These are phyloP conservation scores for Panzeria rudis DNA, from an alignment of 2,888 invertebrate genomes.

Conservation along the genomic window DNA sequence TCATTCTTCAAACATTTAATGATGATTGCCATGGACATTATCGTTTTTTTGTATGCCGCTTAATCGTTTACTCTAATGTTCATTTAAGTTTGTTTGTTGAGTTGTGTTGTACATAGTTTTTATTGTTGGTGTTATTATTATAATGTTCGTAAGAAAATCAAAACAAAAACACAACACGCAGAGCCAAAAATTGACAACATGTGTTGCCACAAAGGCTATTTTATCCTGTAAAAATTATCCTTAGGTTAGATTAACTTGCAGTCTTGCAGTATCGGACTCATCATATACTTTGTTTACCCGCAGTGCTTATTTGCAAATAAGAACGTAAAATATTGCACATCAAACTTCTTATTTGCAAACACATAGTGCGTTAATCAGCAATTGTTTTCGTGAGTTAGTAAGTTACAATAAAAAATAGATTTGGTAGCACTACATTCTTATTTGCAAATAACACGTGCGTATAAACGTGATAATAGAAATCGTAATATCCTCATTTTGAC, in stretches of 20 bases:
- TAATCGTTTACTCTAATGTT: constrained; percentile 79
- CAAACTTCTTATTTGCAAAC: too few relatives aligned
- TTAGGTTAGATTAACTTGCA: not conserved
- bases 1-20: constrained; percentile 70
- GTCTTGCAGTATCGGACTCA: too few relatives aligned
- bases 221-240: not conserved
- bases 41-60: constrained; percentile 78
- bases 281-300: too few relatives aligned
- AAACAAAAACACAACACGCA: constrained; percentile 42
- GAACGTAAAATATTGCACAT: too few relatives aligned
- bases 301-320: too few relatives aligned
- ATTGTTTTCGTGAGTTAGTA: too few relatives aligned
- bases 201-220: not conserved
- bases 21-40: constrained; percentile 80
- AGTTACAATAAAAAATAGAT: too few relatives aligned
- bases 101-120: constrained; percentile 28
- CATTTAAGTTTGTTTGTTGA: constrained; percentile 76
- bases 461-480: too few relatives aligned
- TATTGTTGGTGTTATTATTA: constrained; percentile 24
- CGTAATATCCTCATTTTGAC: too few relatives aligned
- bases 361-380: too few relatives aligned
- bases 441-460: too few relatives aligned
- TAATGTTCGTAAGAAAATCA: constrained; percentile 53
- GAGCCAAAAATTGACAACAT: not conserved
- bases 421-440: too few relatives aligned